Conservation (phyloP, 2,113 vertebrate species). For the Lasiurus cinereus region DNA sequence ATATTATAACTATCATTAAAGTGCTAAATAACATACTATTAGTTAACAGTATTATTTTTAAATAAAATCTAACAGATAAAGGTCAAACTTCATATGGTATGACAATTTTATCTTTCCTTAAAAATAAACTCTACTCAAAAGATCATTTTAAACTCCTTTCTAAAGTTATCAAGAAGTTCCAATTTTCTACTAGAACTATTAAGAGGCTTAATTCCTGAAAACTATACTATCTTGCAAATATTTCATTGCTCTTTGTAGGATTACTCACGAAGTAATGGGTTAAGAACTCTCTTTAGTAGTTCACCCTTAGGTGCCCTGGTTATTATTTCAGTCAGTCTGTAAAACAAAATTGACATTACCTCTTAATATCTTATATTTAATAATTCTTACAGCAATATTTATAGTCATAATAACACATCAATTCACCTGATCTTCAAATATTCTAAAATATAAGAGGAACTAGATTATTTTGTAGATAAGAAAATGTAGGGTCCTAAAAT, state of each 20-base stretch:
- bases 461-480: neutral
- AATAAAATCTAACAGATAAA: neutral
- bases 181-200: slow-evolving; percentile 30
- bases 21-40: slow-evolving; percentile 28
- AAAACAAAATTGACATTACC: slow-evolving; percentile 45
- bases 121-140: slow-evolving; percentile 50
- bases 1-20: neutral
- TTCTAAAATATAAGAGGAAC: neutral
- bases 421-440: slow-evolving; percentile 33
- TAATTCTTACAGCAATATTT: slow-evolving; percentile 27
- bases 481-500: slow-evolving; percentile 19
- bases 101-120: neutral
- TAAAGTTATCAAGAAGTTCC: slow-evolving; percentile 15
- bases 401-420: neutral
- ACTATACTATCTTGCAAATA: slow-evolving; percentile 30
- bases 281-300: slow-evolving; percentile 94
- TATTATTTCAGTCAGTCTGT: slow-evolving; percentile 94
- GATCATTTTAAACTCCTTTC: slow-evolving; percentile 54
- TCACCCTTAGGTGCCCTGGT: slow-evolving; percentile 91
- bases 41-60: slow-evolving; percentile 10
- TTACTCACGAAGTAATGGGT: slow-evolving; percentile 95
- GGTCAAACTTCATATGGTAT: neutral
- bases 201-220: slow-evolving; percentile 38
- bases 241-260: neutral
- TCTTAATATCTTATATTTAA: slow-evolving; percentile 51